A percentile compares a stretch with the other conserved stretches of the same genome.
These are phyloP conservation scores for Phenganax stokvisi DNA, from an alignment of 92 coral and sea anemone genomes.

Conservation along the genomic window DNA sequence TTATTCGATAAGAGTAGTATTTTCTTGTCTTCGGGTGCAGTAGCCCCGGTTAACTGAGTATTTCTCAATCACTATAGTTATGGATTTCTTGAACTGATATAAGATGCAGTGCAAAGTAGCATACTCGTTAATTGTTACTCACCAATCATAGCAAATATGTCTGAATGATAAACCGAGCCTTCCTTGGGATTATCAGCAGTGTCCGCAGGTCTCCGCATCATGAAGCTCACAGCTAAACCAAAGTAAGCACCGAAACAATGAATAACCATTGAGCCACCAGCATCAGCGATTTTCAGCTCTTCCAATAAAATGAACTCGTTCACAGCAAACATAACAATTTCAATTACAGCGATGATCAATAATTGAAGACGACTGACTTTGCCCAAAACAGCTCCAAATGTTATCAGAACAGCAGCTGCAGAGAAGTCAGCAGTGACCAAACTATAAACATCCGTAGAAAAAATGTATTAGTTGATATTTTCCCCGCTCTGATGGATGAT, in stretches of 20 bases:
- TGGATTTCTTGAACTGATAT: no score
- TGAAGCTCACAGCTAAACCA: conserved; percentile 59
- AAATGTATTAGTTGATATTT: no score
- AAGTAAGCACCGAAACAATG: conserved; percentile 69
- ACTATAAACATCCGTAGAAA: conserved; percentile 13
- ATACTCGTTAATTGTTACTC: conserved; percentile 10
- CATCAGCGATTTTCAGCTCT: conserved; percentile 63
- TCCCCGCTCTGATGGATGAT: no score
- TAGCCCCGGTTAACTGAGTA: no score
- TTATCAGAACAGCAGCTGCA: conserved; percentile 62
- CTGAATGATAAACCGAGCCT: conserved; percentile 62
- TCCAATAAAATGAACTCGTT: conserved; percentile 57
- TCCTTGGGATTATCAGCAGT: conserved; percentile 52
- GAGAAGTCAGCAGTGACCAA: conserved; percentile 59
- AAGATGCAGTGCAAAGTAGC: no score
- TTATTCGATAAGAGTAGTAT: no score
- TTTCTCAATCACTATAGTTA: neutral
- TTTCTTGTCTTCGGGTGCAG: no score
- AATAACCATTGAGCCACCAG: conserved; percentile 68
- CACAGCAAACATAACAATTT: conserved; percentile 54
- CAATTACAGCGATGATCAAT: conserved; percentile 55
- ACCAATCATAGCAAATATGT: conserved; percentile 64
- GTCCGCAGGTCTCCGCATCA: conserved; percentile 42
- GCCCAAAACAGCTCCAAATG: conserved; percentile 65
- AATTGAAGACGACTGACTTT: conserved; percentile 72